Evolutionary conservation across 2,113 vertebrate species (phyloP).

Genomic region (Chloropsis hardwickii): DNA sequence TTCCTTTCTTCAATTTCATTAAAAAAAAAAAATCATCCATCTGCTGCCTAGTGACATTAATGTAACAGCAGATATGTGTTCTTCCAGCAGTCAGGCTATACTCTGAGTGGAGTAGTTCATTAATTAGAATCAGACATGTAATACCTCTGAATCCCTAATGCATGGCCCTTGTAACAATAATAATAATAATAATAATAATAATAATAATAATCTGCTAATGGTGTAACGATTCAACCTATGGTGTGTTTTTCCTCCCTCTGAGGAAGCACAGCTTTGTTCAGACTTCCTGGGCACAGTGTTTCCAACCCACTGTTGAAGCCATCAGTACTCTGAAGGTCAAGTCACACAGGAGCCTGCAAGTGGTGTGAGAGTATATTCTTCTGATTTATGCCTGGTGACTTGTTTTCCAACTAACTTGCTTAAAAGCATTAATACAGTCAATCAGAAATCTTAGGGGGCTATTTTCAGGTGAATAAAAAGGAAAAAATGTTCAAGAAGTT

Average conservation of each 20-base stretch:
- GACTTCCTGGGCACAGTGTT: not conserved
- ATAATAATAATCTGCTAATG: not conserved
- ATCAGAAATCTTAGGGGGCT: not conserved
- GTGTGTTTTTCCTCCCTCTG: not conserved
- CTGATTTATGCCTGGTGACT: not conserved
- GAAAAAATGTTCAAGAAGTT: not conserved
- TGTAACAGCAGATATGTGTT: not conserved
- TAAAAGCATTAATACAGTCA: not conserved
- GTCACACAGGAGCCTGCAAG: not conserved
- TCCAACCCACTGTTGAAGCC: not conserved
- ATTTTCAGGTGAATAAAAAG: not conserved
- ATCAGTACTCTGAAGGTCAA: not conserved
- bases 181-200: not conserved
- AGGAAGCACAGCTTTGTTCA: not conserved
- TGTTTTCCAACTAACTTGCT: not conserved
- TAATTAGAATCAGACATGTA: not conserved
- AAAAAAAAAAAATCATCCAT: not conserved
- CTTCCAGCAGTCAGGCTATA: not conserved
- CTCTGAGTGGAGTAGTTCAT: not conserved
- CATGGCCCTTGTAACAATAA: not conserved
- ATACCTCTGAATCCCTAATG: not conserved
- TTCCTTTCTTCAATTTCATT: slow-evolving; percentile 29
- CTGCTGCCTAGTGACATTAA: not conserved
- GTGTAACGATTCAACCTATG: rapidly evolving
- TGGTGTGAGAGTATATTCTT: not conserved